Base-by-base conservation (phyloP, 2,797 vertebrate genomes). In the Microctenopoma lineatum region DNA sequence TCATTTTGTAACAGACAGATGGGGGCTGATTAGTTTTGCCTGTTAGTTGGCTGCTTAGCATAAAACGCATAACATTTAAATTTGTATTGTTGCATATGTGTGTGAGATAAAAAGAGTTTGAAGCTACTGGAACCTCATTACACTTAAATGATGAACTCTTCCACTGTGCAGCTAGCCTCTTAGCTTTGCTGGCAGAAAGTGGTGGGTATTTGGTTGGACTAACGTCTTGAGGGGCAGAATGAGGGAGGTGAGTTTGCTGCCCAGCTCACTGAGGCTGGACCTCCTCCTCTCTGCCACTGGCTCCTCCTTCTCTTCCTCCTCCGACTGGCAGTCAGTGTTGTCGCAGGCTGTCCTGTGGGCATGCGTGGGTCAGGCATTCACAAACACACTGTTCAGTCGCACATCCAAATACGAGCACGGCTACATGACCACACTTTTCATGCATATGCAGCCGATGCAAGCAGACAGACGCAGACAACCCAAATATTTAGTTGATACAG, bases 181-280 rank as follows among this genome's bases (percentile, higher is more conserved):
- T 50, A 44, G 69, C 62, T 56, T 66, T 57, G 71, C 70, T 65
- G 32, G 73, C 73, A 81, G 83, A 68, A 64, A 76, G 77, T 25
- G 39, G 71, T 65, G 75, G 58, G 60, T 39, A 71, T 62, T 62
- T 64, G 73, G 42, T 68, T 36, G 69, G 80, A 95, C 94, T 94
- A 91, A 94, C 94, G 73, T 94, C 91, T 92, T 93, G 62, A 77
- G 58, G 55, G 93, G 87, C 87, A 93, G 81, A 84, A 94, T 87
- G 73, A 94, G 66, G 67, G 94, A 92, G 72, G 90, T 85, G 78
- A 94, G 84, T 26, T 73, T 88, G 81, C 58, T 94, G 84, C 92
- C 94, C 88, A 95, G 95, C 83, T 96, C 95, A 85, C 92, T 94
- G 75, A 95, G 54, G 61, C 96, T 97, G 86, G 89, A 82, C 86